phyloP scores from a whole-genome alignment of 2,888 invertebrate genomes.

The Tetrapedia diversipes region DNA sequence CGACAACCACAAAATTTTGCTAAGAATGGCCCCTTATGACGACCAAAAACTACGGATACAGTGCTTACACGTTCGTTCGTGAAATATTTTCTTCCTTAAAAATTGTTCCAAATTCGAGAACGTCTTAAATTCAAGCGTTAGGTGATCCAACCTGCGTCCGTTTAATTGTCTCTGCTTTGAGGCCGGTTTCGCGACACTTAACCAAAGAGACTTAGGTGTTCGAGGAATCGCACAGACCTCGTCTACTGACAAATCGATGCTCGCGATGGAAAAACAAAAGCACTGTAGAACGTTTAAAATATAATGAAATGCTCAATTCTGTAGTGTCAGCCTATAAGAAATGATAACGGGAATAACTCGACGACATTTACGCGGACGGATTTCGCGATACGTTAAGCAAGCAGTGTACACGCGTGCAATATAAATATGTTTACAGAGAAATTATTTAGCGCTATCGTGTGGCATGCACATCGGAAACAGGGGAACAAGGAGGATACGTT shows the following conservation, averaged over 20 bases:
- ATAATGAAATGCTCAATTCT: not conserved
- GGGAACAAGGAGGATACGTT: not conserved
- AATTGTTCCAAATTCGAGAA: not conserved
- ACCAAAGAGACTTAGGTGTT: not conserved
- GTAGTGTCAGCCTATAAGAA: not conserved
- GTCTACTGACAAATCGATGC: too few species aligned
- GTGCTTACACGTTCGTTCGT: too few species aligned
- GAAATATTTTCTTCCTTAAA: too few species aligned
- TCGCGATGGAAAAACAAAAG: too few species aligned
- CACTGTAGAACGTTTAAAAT: not conserved
- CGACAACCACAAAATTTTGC: too few species aligned
- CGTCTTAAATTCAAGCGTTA: not conserved
- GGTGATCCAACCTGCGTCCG: not conserved
- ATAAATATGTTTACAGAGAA: not conserved
- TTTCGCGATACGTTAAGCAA: not conserved
- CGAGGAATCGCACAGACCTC: not conserved
- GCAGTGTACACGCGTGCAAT: conserved; percentile 1
- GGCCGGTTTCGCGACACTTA: not conserved
- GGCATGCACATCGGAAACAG: not conserved
- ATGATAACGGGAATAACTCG: not conserved
- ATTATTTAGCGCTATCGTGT: not conserved
- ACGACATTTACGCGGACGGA: not conserved
- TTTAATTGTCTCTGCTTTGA: not conserved
- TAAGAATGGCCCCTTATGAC: too few species aligned
- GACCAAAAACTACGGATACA: too few species aligned